These are phyloP conservation scores for Acropora tenuis DNA, from an alignment of 64 coral and sea anemone genomes.

Conservation along the genomic window DNA sequence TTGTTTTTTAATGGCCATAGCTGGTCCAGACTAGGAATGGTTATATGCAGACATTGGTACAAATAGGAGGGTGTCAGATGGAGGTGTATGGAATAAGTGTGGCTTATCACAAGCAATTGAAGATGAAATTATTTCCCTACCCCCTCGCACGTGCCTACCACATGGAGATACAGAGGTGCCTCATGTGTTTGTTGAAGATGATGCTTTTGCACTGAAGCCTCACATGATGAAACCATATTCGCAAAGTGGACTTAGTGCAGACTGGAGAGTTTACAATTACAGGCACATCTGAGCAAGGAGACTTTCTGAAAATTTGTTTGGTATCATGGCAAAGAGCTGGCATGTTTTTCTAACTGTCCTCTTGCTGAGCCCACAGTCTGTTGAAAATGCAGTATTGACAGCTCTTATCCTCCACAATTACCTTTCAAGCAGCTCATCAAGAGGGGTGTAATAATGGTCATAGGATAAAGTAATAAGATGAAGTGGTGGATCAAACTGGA, in stretches of 20 bases:
- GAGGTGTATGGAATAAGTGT: conserved; percentile 2
- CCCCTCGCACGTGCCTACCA: conserved; percentile 32
- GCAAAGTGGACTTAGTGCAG: too few species aligned
- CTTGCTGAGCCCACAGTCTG: background rate
- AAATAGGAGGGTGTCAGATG: conserved; percentile 2
- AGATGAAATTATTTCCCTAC: conserved; percentile 16
- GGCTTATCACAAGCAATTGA: background rate
- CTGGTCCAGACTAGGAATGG: conserved; percentile 21
- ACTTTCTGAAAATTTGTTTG: conserved; percentile 20
- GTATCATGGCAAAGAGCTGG: conserved; percentile 36
- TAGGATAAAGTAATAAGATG: background rate
- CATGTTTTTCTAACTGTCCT: background rate
- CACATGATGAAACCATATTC: background rate
- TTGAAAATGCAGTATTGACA: background rate
- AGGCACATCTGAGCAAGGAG: background rate
- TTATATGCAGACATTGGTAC: background rate
- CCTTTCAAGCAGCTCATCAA: too few species aligned
- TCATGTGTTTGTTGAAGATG: background rate
- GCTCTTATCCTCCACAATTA: too few species aligned
- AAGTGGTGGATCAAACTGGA: background rate
- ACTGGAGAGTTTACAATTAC: conserved; percentile 14
- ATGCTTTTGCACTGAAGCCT: conserved; percentile 12
- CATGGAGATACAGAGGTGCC: background rate
- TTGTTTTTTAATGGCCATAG: conserved; percentile 25
- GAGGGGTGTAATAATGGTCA: background rate